phyloP scores from a whole-genome alignment of 2,888 invertebrate species.

The Allolobophora icterica region DNA sequence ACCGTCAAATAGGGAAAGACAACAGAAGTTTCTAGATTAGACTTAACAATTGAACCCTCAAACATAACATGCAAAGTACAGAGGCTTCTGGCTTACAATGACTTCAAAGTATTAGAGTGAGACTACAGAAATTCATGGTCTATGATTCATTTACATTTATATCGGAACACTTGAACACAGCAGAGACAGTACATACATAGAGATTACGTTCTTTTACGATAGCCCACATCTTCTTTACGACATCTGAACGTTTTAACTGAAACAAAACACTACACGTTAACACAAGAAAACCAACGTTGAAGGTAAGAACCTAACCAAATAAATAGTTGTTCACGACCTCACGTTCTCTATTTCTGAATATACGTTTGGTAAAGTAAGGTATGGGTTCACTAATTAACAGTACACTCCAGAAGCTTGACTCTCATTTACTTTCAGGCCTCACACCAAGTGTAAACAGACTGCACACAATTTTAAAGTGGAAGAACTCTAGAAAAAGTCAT shows the following conservation, averaged over 20 bases:
- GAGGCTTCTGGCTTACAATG: no score
- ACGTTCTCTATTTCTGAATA: background rate
- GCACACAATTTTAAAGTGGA: no score
- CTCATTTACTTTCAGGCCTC: no score
- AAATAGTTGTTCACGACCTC: background rate
- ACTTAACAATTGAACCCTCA: background rate
- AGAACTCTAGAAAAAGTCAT: no score
- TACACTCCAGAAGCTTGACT: no score
- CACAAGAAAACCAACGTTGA: background rate
- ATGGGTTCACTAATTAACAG: background rate
- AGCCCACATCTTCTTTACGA: slow-evolving; percentile 64
- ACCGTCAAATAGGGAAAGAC: background rate
- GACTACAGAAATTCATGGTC: no score
- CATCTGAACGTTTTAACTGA: slow-evolving; percentile 62
- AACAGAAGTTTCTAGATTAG: background rate
- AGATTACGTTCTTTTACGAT: slow-evolving; percentile 63
- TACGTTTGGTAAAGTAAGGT: background rate
- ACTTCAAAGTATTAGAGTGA: no score
- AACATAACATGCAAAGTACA: no score
- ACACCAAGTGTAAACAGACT: no score
- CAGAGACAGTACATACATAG: slow-evolving; percentile 51
- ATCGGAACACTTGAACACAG: background rate
- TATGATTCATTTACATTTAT: background rate
- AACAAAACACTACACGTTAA: background rate
- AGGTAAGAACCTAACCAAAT: background rate